Percentiles rank a stretch among this genome's conserved stretches.
phyloP scores from a whole-genome alignment of 2,797 vertebrate genomes.

The Florisuga fusca region DNA sequence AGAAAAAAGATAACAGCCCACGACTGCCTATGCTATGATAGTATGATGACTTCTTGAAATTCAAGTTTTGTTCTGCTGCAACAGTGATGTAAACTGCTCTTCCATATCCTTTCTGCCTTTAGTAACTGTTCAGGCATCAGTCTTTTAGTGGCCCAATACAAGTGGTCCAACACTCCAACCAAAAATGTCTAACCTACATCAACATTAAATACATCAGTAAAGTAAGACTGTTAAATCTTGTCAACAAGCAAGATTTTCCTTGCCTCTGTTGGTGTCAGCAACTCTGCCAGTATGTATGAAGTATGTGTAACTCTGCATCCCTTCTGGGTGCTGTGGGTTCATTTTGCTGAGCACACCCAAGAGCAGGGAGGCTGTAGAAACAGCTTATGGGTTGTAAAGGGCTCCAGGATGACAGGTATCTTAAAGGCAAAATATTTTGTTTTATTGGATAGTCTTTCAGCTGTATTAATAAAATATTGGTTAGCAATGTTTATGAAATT shows the following conservation, averaged over 20 bases:
- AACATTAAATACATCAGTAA: not conserved
- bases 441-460: conserved; percentile 16
- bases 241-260: not conserved
- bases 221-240: not conserved
- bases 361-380: not conserved
- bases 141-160: not conserved
- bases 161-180: not conserved
- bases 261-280: not conserved
- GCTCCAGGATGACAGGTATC: not conserved
- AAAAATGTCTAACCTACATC: not conserved
- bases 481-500: conserved; percentile 6
- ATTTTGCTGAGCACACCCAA: fast-evolving
- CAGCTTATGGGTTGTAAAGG: not conserved
- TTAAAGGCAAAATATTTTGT: conserved; percentile 34
- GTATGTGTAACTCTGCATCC: not conserved
- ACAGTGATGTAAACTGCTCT: not conserved
- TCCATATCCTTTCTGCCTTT: not conserved
- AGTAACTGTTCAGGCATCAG: not conserved
- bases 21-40: not conserved
- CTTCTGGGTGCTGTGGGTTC: not conserved
- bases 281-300: not conserved
- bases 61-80: not conserved
- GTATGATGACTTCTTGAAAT: not conserved
- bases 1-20: not conserved
- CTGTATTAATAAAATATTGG: conserved; percentile 50